These are phyloP conservation scores for Typhlichthys subterraneus DNA, from an alignment of 2,797 vertebrate species.

Conservation along the genomic window DNA sequence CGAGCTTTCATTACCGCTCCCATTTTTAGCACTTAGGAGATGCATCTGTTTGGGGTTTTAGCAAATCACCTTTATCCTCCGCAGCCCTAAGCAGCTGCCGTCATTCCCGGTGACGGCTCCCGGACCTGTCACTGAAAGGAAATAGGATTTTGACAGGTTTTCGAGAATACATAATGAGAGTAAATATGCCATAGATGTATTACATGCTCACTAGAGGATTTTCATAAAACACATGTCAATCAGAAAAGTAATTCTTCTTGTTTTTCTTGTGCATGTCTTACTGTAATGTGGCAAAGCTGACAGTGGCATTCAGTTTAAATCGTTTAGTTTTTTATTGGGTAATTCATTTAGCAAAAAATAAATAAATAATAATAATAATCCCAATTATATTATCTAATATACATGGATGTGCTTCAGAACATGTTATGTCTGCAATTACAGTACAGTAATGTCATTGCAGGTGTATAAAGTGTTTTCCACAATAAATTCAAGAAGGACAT, in stretches of 20 bases:
- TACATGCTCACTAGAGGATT: constrained; percentile 4
- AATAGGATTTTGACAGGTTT: constrained; percentile 24
- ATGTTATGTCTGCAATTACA: no score
- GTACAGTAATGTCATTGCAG: no score
- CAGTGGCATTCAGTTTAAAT: neutral
- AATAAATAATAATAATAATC: neutral
- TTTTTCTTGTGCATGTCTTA: constrained; percentile 1
- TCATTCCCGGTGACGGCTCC: constrained; percentile 17
- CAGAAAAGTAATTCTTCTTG: neutral
- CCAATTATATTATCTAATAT: neutral
- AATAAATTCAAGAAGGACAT: no score
- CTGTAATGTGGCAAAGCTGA: no score
- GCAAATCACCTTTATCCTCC: constrained; percentile 55
- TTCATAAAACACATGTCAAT: constrained; percentile 13
- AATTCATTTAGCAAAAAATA: neutral
- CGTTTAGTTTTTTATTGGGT: neutral
- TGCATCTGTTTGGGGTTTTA: constrained; percentile 54
- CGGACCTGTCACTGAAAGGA: constrained; percentile 28
- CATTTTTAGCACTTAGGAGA: constrained; percentile 51
- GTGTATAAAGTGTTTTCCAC: no score
- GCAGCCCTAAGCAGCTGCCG: constrained; percentile 47
- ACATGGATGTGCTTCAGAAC: no score
- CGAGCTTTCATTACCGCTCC: constrained; percentile 60
- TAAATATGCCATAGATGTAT: constrained; percentile 11
- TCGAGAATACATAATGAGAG: constrained; percentile 10